Evolutionary conservation across 2,888 invertebrate genomes (phyloP), one percentile per base, ranked within the genome.

Genomic region (Leucoma salicis): DNA sequence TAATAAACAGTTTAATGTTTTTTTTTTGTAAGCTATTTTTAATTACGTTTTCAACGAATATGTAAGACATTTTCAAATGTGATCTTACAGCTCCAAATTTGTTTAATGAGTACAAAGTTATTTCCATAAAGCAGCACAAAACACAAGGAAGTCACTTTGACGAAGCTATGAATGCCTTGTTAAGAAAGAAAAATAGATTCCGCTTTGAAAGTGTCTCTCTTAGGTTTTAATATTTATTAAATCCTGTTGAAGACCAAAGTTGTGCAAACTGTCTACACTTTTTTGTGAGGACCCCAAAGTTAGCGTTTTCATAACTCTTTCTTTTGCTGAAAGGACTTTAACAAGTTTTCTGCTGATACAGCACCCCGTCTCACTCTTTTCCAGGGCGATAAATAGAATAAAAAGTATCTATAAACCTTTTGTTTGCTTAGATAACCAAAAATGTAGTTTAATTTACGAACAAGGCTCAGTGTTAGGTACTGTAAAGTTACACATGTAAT

Each of bases 271-370:
- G 72, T 73, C 70, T 65, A 63, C 74, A 64, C 58, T 75, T 82
- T 82, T 82, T 78, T 77, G 67, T 61, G 60, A 59, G 59, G 71
- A 73, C 73, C 78, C 77, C 60, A 75, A 85, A 86, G 74, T 86
- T 82, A 67, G 73, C 78, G 70, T 79, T 85, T 84, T 84, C 79
- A 81, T 81, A 86, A 86, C 83, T 85, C 84, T 77, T 80, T 78
- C 74, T 74, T 29, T 80, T 74, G 70, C 67, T 66, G 61, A 65
- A 60, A 66, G 69, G 79, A 79, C 73, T 82, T 81, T 77, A 70
- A 73, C 74, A 82, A 85, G 78, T 82, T 82, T 84, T 70, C 60
- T 53, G 79, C 78, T 82, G 81, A 82, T 76, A 71, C 69, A 75
- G 74, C 75, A 73, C 65, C 61, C 58, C 64, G 38, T 49, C 46